Base-by-base conservation (phyloP, 2,797 vertebrate species). In the Phalanger gymnotis region DNA sequence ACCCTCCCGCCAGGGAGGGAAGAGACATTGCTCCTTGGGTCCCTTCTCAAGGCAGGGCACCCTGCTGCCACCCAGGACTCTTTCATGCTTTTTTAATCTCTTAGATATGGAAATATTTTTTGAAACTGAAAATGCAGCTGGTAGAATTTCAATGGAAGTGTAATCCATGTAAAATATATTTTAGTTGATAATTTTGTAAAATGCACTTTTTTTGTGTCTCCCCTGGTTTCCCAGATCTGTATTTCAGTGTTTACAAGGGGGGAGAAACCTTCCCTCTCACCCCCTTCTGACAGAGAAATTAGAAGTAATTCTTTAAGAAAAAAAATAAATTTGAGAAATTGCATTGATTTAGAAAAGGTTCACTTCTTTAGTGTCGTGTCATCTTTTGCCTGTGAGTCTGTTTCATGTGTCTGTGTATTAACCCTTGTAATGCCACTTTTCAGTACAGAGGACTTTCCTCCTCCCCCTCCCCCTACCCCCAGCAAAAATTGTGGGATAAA, bases 121-220 rank as follows among this genome's bases (percentile, higher is more conserved):
- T 98, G 98, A 98, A 99, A 97, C 98, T 98, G 98, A 99, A 99
- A 98, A 98, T 98, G 98, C 98, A 98, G 99, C 98, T 97, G 3
- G 98, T 99, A 99, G 99, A 99, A 98, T 98, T 99, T 99, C 98
- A 98, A 98, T 98, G 40, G 98, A 99, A 98, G 95, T 97, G 98
- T 99, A 98, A 99, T 98, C 98, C 98, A 98, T 99, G 98, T 99
- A 98, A 99, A 99, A 99, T 99, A 98, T 99, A 99, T 99, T 99
- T 99, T 99, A 99, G 99, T 99, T 99, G 98, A 98, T 98, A 99
- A 99, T 99, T 99, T 99, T 99, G 99, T 98, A 98, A 99, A 99
- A 99, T 99, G 99, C 99, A 99, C 99, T 99, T 97, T 99, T 99
- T 99, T 98, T 99, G 99, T 99, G 98, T 99, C 97, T 98, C 97